phyloP scores from a whole-genome alignment of 1,140 invertebrate genomes.

The Akabosia matsudoensis region DNA sequence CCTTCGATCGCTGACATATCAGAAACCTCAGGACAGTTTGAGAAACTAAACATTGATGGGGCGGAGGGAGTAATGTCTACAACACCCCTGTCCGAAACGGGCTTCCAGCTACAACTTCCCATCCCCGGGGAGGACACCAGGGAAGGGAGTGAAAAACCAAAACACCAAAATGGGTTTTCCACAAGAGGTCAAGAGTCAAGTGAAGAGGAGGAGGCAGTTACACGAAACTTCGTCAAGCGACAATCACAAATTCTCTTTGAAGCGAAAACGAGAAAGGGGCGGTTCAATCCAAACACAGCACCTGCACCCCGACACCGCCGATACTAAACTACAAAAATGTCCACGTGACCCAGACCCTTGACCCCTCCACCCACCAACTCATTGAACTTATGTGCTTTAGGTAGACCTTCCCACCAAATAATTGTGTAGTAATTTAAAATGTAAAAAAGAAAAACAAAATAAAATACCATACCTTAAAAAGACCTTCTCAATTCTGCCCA shows the following conservation, averaged over 20 bases:
- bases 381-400: too few species aligned
- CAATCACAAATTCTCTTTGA: constrained; percentile 79
- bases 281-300: constrained; percentile 32
- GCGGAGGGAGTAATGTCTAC: neutral
- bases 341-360: too few species aligned
- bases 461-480: too few species aligned
- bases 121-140: neutral
- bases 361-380: too few species aligned
- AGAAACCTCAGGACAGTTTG: neutral
- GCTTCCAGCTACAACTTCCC: neutral
- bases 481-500: too few species aligned
- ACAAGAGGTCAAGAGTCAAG: constrained; percentile 40
- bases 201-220: constrained; percentile 78
- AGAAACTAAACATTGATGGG: neutral
- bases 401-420: too few species aligned
- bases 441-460: too few species aligned
- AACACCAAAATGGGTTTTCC: neutral
- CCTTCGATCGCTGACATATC: neutral
- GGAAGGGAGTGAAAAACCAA: constrained; percentile 5
- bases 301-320: neutral
- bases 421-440: too few species aligned
- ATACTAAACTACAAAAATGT: neutral
- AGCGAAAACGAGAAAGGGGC: constrained; percentile 65
- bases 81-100: neutral
- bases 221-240: constrained; percentile 70